Evolutionary conservation across 1,140 invertebrate species (phyloP).

Genomic region (Catajapyx aquilonaris): DNA sequence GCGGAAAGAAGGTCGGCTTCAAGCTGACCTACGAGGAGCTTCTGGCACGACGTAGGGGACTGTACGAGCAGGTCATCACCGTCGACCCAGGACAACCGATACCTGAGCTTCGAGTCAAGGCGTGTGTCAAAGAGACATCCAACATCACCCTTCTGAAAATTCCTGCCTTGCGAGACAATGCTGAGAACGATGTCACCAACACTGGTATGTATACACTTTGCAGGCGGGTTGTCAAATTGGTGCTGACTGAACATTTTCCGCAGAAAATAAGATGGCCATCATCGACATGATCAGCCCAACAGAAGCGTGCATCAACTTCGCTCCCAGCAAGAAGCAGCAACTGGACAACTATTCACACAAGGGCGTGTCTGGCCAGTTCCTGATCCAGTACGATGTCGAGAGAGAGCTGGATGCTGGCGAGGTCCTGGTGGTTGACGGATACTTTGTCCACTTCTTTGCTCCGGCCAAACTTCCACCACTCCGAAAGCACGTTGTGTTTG

Average conservation of each 20-base stretch:
- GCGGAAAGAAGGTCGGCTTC: conserved; percentile 30
- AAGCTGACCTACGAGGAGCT: conserved; percentile 42
- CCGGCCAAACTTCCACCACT: conserved; percentile 33
- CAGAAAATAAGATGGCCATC: conserved; percentile 11
- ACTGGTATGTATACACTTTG: conserved; percentile 8
- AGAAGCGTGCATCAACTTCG: conserved; percentile 18
- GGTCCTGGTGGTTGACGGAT: conserved; percentile 41
- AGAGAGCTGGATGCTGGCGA: conserved; percentile 26
- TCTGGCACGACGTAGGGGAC: conserved; percentile 27
- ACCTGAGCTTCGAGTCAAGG: conserved; percentile 29
- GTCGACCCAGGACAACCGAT: conserved; percentile 30
- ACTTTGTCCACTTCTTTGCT: conserved; percentile 56
- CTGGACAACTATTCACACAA: conserved; percentile 19
- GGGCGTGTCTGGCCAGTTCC: conserved; percentile 34
- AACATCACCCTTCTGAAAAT: conserved; percentile 29
- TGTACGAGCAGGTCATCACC: conserved; percentile 37
- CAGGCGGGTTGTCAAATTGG: background rate
- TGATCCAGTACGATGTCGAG: conserved; percentile 39
- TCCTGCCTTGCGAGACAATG: conserved; percentile 30
- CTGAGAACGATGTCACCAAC: conserved; percentile 19
- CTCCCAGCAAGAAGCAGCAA: conserved; percentile 26
- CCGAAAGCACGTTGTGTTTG: conserved; percentile 44
- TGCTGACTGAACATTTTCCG: background rate
- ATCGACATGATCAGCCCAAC: conserved; percentile 10
- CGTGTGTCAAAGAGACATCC: conserved; percentile 30